These are phyloP conservation scores for Forficula auricularia DNA, from an alignment of 1,140 invertebrate genomes.

Conservation along the genomic window DNA sequence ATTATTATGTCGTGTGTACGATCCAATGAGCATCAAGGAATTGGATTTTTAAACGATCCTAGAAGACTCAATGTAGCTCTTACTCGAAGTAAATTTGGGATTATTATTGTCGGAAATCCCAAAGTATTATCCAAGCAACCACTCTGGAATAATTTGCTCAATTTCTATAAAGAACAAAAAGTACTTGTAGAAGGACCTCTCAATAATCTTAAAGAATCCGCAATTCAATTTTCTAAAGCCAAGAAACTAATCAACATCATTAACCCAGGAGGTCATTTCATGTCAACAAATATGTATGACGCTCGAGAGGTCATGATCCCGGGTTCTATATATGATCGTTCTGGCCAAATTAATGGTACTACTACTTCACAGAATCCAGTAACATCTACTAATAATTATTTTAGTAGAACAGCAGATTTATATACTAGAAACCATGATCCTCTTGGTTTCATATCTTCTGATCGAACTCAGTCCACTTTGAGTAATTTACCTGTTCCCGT, in stretches of 20 bases:
- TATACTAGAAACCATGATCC: conserved; percentile 64
- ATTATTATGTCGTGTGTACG: conserved; percentile 95
- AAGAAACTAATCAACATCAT: conserved; percentile 84
- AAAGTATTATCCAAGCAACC: conserved; percentile 97
- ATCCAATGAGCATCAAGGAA: conserved; percentile 88
- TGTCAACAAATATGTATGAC: conserved; percentile 89
- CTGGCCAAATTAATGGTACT: conserved; percentile 16
- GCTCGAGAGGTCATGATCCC: conserved; percentile 78
- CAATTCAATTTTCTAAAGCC: conserved; percentile 94
- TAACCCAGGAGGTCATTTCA: conserved; percentile 92
- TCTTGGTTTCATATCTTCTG: conserved; percentile 81
- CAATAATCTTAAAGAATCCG: conserved; percentile 90
- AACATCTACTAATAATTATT: too few relatives aligned
- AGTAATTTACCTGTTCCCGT: conserved; percentile 73
- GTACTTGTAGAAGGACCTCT: conserved; percentile 95
- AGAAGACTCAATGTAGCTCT: conserved; percentile 93
- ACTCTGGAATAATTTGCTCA: conserved; percentile 94
- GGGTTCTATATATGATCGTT: conserved; percentile 58
- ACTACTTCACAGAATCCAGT: too few relatives aligned
- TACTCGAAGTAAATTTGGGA: conserved; percentile 91
- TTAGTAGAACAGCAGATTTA: too few relatives aligned
- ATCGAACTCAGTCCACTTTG: conserved; percentile 57
- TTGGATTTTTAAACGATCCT: conserved; percentile 90
- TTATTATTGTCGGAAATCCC: conserved; percentile 98
- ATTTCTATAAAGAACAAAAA: conserved; percentile 95